Conservation (phyloP, 2,888 invertebrate genomes). For the Epirrita christyi region DNA sequence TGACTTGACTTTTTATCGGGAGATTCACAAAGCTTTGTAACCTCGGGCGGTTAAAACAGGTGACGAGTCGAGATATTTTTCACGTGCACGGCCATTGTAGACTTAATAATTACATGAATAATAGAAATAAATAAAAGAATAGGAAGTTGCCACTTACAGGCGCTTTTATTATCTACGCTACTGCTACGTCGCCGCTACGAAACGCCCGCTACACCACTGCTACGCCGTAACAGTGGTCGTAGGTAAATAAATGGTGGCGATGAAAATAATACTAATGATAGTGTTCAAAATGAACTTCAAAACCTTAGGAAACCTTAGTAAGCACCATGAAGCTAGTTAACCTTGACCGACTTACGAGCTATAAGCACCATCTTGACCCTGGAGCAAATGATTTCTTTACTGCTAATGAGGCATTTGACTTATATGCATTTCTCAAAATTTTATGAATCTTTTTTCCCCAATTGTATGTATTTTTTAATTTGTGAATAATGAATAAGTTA, state of each 20-base stretch:
- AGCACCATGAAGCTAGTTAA: too few species aligned
- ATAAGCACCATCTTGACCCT: constrained; percentile 6
- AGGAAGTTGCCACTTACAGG: too few species aligned
- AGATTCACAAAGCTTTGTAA: constrained; percentile 13
- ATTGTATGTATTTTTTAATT: background rate
- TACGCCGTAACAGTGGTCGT: too few species aligned
- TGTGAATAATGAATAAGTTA: background rate
- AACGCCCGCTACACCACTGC: too few species aligned
- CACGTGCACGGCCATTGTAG: too few species aligned
- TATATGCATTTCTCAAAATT: too few species aligned
- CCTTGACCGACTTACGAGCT: constrained; percentile 3
- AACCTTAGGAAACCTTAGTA: constrained; percentile 1
- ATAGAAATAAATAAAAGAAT: too few species aligned
- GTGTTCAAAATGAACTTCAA: background rate
- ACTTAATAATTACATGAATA: too few species aligned
- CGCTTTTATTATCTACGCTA: too few species aligned
- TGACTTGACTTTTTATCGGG: background rate
- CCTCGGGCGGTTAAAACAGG: background rate
- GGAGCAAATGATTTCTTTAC: background rate
- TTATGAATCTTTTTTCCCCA: constrained; percentile 11
- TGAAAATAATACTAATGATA: background rate
- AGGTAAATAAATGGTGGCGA: too few species aligned
- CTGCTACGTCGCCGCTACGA: too few species aligned
- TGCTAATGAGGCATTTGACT: constrained; percentile 10
- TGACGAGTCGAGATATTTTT: too few species aligned